Evolutionary conservation across 2,888 invertebrate genomes (phyloP).

Genomic region (Bombylius major): DNA sequence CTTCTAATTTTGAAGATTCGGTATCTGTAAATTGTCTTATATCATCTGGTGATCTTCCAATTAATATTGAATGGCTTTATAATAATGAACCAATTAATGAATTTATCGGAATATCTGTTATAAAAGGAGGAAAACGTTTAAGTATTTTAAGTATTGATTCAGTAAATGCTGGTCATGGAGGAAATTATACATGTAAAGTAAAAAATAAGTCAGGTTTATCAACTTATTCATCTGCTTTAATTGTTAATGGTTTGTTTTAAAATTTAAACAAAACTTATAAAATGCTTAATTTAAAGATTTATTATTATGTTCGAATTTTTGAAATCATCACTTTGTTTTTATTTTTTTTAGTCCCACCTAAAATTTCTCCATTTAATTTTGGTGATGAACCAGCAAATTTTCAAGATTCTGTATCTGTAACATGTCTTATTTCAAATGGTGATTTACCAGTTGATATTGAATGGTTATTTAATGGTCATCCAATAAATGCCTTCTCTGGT

Average conservation of each 20-base stretch:
- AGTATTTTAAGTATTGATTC: constrained; percentile 53
- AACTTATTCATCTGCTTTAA: constrained; percentile 35
- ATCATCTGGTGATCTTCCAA: constrained; percentile 54
- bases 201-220: constrained; percentile 44
- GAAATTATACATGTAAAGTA: constrained; percentile 52
- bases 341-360: constrained; percentile 50
- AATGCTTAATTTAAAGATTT: too few relatives aligned
- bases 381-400: constrained; percentile 57
- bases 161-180: constrained; percentile 49
- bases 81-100: constrained; percentile 26
- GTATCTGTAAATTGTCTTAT: constrained; percentile 58
- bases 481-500: constrained; percentile 37
- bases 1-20: constrained; percentile 57
- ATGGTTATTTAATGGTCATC: constrained; percentile 48
- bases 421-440: constrained; percentile 60
- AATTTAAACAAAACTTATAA: too few relatives aligned
- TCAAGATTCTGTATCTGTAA: constrained; percentile 55
- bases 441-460: constrained; percentile 50
- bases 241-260: constrained; percentile 30
- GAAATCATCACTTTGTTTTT: neutral
- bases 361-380: constrained; percentile 62
- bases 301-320: too few relatives aligned
- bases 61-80: constrained; percentile 53
- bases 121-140: constrained; percentile 39
- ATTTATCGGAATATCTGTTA: constrained; percentile 25